Evolutionary conservation across 2,797 vertebrate genomes (phyloP).

Genomic region (Poecilia wingei): DNA sequence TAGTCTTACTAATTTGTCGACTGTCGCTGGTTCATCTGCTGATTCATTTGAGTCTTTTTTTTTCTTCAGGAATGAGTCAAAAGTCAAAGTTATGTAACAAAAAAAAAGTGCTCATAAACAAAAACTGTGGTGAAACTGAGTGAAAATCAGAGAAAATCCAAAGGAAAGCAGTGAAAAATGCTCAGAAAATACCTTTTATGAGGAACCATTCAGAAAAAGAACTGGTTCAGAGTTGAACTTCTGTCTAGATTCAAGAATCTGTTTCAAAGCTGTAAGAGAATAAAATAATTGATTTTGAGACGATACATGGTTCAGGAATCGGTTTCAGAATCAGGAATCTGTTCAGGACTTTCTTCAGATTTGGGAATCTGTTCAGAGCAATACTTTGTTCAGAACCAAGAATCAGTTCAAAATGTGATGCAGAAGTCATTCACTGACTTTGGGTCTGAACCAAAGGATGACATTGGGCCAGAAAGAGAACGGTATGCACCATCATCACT

Average conservation of each 20-base stretch:
- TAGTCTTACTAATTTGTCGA: accelerated
- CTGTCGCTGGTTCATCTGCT: background rate
- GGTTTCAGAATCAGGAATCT: background rate
- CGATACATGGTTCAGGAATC: background rate
- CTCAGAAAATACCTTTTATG: background rate
- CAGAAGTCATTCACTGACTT: background rate
- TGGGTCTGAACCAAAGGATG: background rate
- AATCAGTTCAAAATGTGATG: background rate
- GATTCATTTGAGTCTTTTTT: background rate
- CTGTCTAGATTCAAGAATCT: background rate
- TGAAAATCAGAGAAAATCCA: background rate
- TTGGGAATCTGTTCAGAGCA: background rate
- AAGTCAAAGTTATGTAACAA: background rate
- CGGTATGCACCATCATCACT: background rate
- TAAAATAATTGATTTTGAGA: background rate
- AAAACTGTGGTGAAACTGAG: background rate
- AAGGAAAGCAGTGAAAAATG: background rate
- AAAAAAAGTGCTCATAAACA: background rate
- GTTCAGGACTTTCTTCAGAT: background rate
- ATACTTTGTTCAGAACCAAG: background rate
- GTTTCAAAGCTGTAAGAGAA: background rate
- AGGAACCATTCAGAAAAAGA: background rate
- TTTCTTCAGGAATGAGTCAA: background rate
- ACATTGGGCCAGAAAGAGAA: background rate
- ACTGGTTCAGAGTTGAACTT: background rate